These are phyloP conservation scores for Caenorhabditis remanei DNA, from an alignment of 1,140 invertebrate genomes.

Conservation along the genomic window DNA sequence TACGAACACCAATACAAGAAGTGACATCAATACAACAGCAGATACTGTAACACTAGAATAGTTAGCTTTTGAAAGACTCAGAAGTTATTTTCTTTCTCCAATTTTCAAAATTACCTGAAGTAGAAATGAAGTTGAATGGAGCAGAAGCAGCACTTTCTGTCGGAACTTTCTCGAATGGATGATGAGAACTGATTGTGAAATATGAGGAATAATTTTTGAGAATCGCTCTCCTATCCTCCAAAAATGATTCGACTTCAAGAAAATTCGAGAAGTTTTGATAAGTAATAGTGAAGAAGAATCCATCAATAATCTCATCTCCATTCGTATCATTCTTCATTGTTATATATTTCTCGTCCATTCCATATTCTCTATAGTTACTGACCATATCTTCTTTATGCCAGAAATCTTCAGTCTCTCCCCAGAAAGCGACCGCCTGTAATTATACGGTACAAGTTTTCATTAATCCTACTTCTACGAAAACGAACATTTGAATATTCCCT, in stretches of 20 bases:
- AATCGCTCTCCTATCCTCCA: slow-evolving; percentile 69
- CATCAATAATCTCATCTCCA: slow-evolving; percentile 70
- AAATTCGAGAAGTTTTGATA: slow-evolving; percentile 75
- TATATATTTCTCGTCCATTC: slow-evolving; percentile 72
- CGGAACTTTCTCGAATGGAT: slow-evolving; percentile 75
- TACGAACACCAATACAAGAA: slow-evolving; percentile 73
- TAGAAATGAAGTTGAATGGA: slow-evolving; percentile 74
- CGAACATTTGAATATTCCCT: slow-evolving; percentile 70
- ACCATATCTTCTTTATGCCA: slow-evolving; percentile 69
- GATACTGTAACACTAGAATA: slow-evolving; percentile 68
- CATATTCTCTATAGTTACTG: slow-evolving; percentile 71
- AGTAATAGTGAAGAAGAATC: slow-evolving; percentile 72
- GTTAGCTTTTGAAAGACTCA: background rate
- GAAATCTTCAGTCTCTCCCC: slow-evolving; percentile 73
- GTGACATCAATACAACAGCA: slow-evolving; percentile 73
- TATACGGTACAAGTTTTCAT: background rate
- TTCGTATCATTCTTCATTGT: slow-evolving; percentile 65
- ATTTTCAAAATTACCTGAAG: slow-evolving; percentile 63
- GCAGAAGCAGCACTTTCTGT: slow-evolving; percentile 75
- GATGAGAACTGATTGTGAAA: slow-evolving; percentile 72
- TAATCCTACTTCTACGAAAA: background rate
- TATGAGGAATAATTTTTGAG: slow-evolving; percentile 64
- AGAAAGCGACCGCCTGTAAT: slow-evolving; percentile 71
- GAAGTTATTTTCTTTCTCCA: background rate
- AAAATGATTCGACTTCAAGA: slow-evolving; percentile 71